Evolutionary conservation across 2,113 vertebrate species (phyloP).

Genomic region (Cettia cetti): DNA sequence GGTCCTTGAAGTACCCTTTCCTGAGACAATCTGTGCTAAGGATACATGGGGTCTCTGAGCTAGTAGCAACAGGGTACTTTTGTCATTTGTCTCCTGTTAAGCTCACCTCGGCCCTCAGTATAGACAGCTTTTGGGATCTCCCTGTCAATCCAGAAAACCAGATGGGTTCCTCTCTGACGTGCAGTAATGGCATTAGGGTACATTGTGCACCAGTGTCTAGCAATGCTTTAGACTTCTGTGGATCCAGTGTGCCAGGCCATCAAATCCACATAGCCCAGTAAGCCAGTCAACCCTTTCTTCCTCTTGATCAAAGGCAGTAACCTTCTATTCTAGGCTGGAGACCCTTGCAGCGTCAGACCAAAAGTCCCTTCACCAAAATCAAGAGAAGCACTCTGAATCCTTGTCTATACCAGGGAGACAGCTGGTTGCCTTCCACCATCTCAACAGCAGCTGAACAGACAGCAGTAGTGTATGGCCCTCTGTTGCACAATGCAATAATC

Average conservation of each 20-base stretch:
- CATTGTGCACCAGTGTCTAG: background rate
- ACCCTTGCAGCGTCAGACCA: background rate
- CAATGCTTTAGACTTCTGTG: background rate
- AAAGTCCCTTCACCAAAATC: background rate
- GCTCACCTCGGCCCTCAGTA: background rate
- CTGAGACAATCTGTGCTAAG: background rate
- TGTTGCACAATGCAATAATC: too few species aligned
- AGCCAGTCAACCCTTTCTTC: background rate
- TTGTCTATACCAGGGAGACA: background rate
- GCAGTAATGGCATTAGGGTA: background rate
- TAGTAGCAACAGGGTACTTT: background rate
- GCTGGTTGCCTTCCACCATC: background rate
- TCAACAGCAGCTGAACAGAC: background rate
- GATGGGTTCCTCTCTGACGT: fast-evolving
- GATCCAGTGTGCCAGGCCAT: background rate
- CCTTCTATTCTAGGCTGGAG: background rate
- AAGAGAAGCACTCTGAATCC: background rate
- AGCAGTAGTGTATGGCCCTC: background rate
- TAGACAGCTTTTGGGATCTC: background rate
- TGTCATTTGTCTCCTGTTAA: background rate
- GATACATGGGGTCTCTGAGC: background rate
- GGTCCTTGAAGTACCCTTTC: background rate
- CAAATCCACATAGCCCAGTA: background rate
- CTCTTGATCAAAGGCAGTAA: background rate
- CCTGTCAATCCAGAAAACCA: background rate